Evolutionary conservation across 2,113 vertebrate species (phyloP), one percentile per base, ranked within the genome.

Genomic region (Hoplias malabaricus): DNA sequence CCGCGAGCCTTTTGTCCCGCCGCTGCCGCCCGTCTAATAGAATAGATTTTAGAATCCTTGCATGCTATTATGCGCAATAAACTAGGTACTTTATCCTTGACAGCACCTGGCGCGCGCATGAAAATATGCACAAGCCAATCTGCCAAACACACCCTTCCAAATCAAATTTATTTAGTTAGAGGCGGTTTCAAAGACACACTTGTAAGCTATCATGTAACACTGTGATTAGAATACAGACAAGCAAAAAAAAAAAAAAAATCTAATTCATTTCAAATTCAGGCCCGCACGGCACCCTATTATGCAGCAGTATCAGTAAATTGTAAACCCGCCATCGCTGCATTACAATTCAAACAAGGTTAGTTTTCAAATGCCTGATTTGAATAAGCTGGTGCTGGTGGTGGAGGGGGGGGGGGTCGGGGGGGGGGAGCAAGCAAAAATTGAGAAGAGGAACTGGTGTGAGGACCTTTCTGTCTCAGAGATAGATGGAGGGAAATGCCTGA

Each of bases 301-400:
- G 87, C 82, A 38, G 33, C 84, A 82, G 84, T 91, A 92, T 92
- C 92, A 91, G 92, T 83, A 90, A 90, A 92, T 93, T 93, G 91
- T 93, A 90, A 92, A 93, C 86, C 82, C 86, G 61, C 83, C 87
- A 82, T 86, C 82, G 84, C 82, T 65, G 82, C 88, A 88, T 91
- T 92, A 93, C 92, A 92, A 93, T 93, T 92, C 93, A 93, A 93
- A 92, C 93, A 93, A 92, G 92, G 91, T 89, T 90, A 88, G 90
- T 92, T 93, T 92, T 93, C 92, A 91, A 92, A 93, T 90, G 89
- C 85, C 91, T 92, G 89, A 93, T 93, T 93, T 93, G 88, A 93
- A 93, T 93, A 93, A 90, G 86, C 89, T 89, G 89, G 90, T n/a
- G n/a, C n/a, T n/a, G n/a, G n/a, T n/a, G n/a, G n/a, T n/a, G n/a